Conservation (phyloP, 2,797 vertebrate species). For the Mormyrus hasselquistii region DNA sequence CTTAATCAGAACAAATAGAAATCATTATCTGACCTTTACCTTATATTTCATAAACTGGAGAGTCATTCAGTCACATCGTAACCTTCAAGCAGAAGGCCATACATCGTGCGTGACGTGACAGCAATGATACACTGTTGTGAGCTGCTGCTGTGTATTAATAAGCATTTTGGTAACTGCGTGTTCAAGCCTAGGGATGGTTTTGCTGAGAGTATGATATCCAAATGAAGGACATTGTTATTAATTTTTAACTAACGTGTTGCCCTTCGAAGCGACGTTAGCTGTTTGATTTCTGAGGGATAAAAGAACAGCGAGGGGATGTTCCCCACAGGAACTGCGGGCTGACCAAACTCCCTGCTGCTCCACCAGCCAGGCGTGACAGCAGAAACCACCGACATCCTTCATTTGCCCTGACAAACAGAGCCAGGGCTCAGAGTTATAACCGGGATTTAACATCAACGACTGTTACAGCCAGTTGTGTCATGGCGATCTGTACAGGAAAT, state of each 20-base stretch:
- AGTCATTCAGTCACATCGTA: neutral
- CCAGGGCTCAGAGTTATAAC: constrained; percentile 34
- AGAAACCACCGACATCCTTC: constrained; percentile 45
- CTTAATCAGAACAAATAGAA: neutral
- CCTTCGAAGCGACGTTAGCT: constrained; percentile 34
- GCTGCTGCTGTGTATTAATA: neutral
- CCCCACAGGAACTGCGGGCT: constrained; percentile 32
- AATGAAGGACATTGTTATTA: neutral
- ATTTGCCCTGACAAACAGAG: constrained; percentile 42
- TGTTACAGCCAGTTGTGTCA: constrained; percentile 17
- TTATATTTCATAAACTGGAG: neutral
- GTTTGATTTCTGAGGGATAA: constrained; percentile 39
- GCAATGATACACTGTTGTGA: neutral
- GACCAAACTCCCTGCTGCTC: constrained; percentile 53
- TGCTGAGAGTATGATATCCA: neutral
- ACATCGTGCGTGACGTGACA: neutral
- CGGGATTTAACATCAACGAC: constrained; percentile 33
- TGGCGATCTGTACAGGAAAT: constrained; percentile 20
- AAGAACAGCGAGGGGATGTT: constrained; percentile 36
- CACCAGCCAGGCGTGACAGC: constrained; percentile 41
- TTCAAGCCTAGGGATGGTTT: neutral
- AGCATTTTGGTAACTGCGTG: neutral
- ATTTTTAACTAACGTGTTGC: constrained; percentile 37
- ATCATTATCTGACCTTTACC: constrained; percentile 3
- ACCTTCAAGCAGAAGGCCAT: neutral